phyloP scores from a whole-genome alignment of 2,888 invertebrate species.

The Sacculina carcini region DNA sequence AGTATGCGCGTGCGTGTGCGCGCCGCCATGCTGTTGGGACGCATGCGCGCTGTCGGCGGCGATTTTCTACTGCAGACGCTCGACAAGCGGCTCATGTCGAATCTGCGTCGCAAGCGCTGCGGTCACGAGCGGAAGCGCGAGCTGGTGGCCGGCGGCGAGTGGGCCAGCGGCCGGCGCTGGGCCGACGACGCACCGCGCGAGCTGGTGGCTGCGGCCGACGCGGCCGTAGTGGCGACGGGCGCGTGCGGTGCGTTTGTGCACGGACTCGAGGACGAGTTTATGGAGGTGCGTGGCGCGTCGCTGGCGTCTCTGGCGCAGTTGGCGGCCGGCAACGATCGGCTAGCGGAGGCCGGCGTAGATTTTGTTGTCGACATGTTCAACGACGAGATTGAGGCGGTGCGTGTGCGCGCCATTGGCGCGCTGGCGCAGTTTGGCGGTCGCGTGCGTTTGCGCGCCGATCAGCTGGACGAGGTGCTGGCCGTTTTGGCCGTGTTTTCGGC shows the following conservation, averaged over 20 bases:
- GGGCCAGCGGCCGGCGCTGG: constrained; percentile 74
- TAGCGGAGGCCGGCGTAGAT: constrained; percentile 70
- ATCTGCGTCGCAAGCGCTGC: constrained; percentile 60
- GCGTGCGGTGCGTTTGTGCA: constrained; percentile 96
- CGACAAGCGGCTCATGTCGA: constrained; percentile 91
- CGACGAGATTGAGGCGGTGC: constrained; percentile 92
- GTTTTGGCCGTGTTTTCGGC: constrained; percentile 38
- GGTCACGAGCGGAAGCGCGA: constrained; percentile 65
- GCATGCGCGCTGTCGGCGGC: constrained; percentile 59
- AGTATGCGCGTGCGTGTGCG: constrained; percentile 62
- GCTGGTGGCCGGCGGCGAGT: constrained; percentile 56
- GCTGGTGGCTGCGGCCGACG: constrained; percentile 39
- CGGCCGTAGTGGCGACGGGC: constrained; percentile 62
- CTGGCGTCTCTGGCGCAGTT: constrained; percentile 76
- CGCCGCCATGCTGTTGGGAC: constrained; percentile 59
- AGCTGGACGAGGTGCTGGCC: constrained; percentile 76
- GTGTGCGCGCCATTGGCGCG: constrained; percentile 65
- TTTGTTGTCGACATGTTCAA: constrained; percentile 99
- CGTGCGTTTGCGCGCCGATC: constrained; percentile 74
- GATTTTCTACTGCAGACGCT: constrained; percentile 80
- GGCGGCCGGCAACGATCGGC: constrained; percentile 50
- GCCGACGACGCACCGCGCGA: constrained; percentile 57
- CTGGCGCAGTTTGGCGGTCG: constrained; percentile 65
- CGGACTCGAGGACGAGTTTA: constrained; percentile 88
- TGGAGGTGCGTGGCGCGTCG: constrained; percentile 82